A percentile compares a stretch with the other conserved stretches of the same genome.
Conservation (phyloP, 2,888 invertebrate species). For the Catocala fraxini region DNA sequence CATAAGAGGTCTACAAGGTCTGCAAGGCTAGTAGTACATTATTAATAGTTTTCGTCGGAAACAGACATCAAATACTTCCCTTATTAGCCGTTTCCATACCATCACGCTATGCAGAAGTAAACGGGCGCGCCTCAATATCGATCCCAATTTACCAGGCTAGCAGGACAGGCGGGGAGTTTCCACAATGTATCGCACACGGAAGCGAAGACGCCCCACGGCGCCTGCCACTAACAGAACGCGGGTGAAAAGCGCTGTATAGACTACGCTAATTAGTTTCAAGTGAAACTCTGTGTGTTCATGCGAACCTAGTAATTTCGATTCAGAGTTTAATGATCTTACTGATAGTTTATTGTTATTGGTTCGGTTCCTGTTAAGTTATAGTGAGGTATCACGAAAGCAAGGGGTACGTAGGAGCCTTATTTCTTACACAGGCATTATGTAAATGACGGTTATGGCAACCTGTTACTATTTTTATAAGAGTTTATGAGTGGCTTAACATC, state of each 20-base stretch:
- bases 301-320: constrained; percentile 64
- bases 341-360: constrained; percentile 48
- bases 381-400: constrained; percentile 19
- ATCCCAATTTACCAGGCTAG: constrained; percentile 60
- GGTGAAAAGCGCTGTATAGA: constrained; percentile 52
- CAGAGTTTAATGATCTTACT: constrained; percentile 51
- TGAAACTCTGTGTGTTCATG: constrained; percentile 74
- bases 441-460: constrained; percentile 30
- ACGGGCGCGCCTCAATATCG: constrained; percentile 54
- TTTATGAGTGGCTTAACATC: constrained; percentile 17
- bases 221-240: constrained; percentile 66
- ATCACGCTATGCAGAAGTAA: constrained; percentile 50
- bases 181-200: constrained; percentile 56
- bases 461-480: constrained; percentile 38
- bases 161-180: constrained; percentile 58
- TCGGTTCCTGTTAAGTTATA: constrained; percentile 23
- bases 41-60: not conserved
- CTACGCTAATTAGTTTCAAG: constrained; percentile 56
- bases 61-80: constrained; percentile 12
- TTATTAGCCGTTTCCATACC: constrained; percentile 32
- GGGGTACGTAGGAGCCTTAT: constrained; percentile 9
- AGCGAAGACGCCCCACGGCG: constrained; percentile 69
- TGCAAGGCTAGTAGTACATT: not conserved
- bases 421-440: constrained; percentile 19
- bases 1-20: not conserved